These are phyloP conservation scores for Papilio glaucus DNA, from an alignment of 1,140 invertebrate species.

Conservation along the genomic window DNA sequence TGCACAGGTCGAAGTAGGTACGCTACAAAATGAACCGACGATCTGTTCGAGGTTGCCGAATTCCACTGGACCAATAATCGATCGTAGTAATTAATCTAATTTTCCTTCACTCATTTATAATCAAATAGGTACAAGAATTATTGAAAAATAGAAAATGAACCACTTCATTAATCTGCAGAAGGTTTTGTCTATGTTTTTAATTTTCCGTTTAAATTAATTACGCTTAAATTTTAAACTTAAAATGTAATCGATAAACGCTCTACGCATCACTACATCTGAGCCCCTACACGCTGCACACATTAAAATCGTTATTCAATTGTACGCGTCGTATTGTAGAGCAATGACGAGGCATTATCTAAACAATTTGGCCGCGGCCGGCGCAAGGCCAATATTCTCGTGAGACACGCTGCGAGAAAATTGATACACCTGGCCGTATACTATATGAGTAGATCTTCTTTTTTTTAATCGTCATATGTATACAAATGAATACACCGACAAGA, in stretches of 20 bases:
- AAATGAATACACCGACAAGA: neutral
- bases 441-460: neutral
- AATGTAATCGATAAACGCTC: conserved; percentile 45
- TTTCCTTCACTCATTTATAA: too few relatives aligned
- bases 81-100: too few relatives aligned
- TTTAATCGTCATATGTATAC: neutral
- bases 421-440: neutral
- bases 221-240: neutral
- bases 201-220: too few relatives aligned
- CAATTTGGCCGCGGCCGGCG: conserved; percentile 41
- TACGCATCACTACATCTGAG: conserved; percentile 52
- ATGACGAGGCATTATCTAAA: conserved; percentile 60
- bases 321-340: conserved; percentile 65
- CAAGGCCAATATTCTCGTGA: conserved; percentile 38
- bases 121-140: too few relatives aligned
- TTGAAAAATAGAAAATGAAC: too few relatives aligned
- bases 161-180: too few relatives aligned
- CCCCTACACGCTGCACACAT: conserved; percentile 62
- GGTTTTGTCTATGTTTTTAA: too few relatives aligned
- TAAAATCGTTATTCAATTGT: conserved; percentile 79
- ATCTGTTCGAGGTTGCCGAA: too few relatives aligned
- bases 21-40: too few relatives aligned
- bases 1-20: too few relatives aligned
- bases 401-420: neutral
- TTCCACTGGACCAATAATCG: too few relatives aligned